These are phyloP conservation scores for Zosterops hypoxanthus DNA, from an alignment of 2,113 vertebrate genomes.

Conservation along the genomic window DNA sequence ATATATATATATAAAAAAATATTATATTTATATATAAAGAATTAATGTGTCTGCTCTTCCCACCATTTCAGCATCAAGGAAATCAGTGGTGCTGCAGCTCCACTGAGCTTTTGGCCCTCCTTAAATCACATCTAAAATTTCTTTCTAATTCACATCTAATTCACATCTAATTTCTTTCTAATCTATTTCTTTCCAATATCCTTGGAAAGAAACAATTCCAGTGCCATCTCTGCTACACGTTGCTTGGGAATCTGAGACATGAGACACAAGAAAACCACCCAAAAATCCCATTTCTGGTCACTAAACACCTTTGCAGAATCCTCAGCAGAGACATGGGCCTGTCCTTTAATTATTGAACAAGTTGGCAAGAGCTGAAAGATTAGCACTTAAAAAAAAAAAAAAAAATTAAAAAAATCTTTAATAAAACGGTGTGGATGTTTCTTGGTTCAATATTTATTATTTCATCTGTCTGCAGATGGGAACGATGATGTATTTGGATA, in stretches of 20 bases:
- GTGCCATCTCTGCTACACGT: neutral
- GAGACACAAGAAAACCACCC: neutral
- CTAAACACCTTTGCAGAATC: conserved; percentile 20
- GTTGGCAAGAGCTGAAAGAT: neutral
- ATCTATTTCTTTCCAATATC: neutral
- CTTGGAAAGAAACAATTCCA: neutral
- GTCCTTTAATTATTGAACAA: conserved; percentile 54
- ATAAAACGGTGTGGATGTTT: neutral
- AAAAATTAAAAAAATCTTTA: neutral
- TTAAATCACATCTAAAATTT: neutral
- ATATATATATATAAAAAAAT: too few relatives aligned
- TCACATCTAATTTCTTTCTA: too few relatives aligned
- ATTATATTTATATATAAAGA: too few relatives aligned
- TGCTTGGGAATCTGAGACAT: neutral
- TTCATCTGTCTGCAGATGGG: neutral
- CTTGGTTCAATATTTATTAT: conserved; percentile 13
- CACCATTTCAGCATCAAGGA: neutral
- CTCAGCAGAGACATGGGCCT: neutral
- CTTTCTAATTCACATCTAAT: too few relatives aligned
- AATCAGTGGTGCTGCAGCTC: neutral
- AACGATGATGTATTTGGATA: neutral
- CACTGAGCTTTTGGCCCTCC: neutral
- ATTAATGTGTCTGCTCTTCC: neutral
- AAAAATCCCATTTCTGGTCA: neutral
- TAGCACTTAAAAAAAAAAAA: neutral